Conservation (phyloP, 1,140 invertebrate genomes). For the Trichomalopsis sarcophagae region DNA sequence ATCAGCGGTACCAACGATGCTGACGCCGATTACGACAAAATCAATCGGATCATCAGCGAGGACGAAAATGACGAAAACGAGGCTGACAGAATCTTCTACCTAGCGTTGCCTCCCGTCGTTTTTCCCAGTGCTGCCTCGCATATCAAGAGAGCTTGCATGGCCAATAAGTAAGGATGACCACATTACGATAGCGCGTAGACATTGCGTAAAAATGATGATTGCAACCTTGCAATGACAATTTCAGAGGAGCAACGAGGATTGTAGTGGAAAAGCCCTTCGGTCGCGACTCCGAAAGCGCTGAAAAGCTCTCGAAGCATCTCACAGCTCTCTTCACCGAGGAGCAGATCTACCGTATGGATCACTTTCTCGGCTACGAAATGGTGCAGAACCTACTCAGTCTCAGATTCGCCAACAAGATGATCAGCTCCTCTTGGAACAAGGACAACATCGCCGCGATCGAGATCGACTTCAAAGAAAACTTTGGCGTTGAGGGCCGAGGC, state of each 20-base stretch:
- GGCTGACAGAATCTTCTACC: constrained; percentile 96
- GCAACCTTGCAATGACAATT: constrained; percentile 41
- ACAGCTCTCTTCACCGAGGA: constrained; percentile 93
- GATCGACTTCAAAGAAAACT: constrained; percentile 98
- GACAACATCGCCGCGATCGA: constrained; percentile 96
- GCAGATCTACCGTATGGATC: constrained; percentile 98
- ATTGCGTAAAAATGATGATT: not conserved
- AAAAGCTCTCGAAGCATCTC: constrained; percentile 90
- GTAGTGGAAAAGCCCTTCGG: constrained; percentile 99
- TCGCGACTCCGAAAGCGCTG: constrained; percentile 89
- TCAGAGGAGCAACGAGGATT: constrained; percentile 94
- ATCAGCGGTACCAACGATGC: constrained; percentile 89
- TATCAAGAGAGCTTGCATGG: constrained; percentile 90
- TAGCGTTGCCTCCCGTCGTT: constrained; percentile 96
- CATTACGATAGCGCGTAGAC: too few species aligned
- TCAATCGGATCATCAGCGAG: constrained; percentile 84
- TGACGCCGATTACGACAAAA: constrained; percentile 84
- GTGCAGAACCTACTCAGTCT: constrained; percentile 99
- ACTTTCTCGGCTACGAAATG: constrained; percentile 99
- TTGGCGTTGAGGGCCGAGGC: constrained; percentile 97
- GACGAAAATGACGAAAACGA: constrained; percentile 85
- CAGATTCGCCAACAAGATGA: constrained; percentile 92
- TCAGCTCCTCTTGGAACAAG: constrained; percentile 93
- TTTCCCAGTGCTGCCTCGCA: constrained; percentile 92
- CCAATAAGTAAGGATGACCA: constrained; percentile 78